Evolutionary conservation across 2,888 invertebrate species (phyloP).

Genomic region (Lycia hirtaria): DNA sequence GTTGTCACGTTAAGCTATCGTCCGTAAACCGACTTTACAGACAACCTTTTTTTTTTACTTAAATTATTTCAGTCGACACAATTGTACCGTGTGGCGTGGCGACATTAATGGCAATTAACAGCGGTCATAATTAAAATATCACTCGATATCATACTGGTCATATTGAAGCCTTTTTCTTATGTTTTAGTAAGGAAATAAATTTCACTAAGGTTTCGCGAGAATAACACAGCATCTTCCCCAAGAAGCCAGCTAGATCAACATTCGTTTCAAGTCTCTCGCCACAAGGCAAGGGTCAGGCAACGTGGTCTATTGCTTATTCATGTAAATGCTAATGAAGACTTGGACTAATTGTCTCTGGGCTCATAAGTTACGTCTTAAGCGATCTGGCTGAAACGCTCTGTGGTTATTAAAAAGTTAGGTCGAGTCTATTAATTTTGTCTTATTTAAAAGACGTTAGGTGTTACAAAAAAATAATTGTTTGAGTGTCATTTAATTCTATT

Average conservation of each 20-base stretch:
- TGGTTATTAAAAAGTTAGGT: conserved; percentile 15
- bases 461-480: neutral
- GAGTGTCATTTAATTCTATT: no score
- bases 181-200: no score
- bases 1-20: no score
- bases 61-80: no score
- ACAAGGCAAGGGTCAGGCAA: conserved; percentile 33
- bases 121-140: no score
- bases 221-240: neutral
- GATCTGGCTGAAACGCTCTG: neutral
- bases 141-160: no score
- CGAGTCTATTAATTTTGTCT: neutral
- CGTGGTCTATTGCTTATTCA: conserved; percentile 40
- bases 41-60: no score
- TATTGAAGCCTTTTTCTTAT: no score
- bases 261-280: conserved; percentile 10
- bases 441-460: neutral
- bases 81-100: no score
- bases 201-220: neutral
- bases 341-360: conserved; percentile 43
- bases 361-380: conserved; percentile 38
- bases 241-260: neutral
- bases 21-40: no score
- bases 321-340: conserved; percentile 42
- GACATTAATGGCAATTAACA: no score